phyloP scores from a whole-genome alignment of 2,113 vertebrate genomes.

The Mormyrus lacerda region DNA sequence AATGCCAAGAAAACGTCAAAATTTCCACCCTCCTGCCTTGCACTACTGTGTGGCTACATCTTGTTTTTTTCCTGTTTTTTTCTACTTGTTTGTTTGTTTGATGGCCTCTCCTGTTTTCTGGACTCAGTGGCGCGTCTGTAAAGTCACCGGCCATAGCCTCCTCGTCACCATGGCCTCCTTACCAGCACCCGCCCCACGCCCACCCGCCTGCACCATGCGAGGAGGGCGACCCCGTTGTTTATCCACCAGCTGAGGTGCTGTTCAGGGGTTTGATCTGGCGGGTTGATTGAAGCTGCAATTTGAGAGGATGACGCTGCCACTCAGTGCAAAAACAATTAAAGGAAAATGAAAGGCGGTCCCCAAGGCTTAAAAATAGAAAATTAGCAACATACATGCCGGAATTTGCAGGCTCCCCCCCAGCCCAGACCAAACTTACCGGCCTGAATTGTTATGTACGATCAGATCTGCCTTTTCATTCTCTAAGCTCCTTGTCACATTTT shows the following conservation, averaged over 20 bases:
- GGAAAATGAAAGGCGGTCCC: conserved; percentile 70
- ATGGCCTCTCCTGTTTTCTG: neutral
- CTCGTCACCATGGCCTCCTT: conserved; percentile 22
- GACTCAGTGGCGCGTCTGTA: conserved; percentile 16
- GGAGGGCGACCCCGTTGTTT: conserved; percentile 64
- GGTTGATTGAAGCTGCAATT: conserved; percentile 66
- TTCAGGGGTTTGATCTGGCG: conserved; percentile 63
- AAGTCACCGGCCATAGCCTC: conserved; percentile 35
- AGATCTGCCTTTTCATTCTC: conserved; percentile 99
- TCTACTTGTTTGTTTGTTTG: conserved; percentile 9
- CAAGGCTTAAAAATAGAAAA: conserved; percentile 76
- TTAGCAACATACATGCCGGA: conserved; percentile 70
- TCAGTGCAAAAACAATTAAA: conserved; percentile 74
- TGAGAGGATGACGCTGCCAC: conserved; percentile 66
- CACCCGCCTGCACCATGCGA: conserved; percentile 31
- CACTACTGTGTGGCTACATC: neutral
- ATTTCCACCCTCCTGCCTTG: neutral
- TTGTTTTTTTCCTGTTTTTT: conserved; percentile 18
- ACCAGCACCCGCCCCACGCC: conserved; percentile 23
- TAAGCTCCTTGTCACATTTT: conserved; percentile 99
- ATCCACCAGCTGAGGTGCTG: conserved; percentile 56
- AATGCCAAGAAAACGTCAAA: conserved; percentile 34
- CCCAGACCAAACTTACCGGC: conserved; percentile 81
- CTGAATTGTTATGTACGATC: conserved; percentile 96
- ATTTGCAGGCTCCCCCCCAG: conserved; percentile 44